Evolutionary conservation across 2,888 invertebrate species (phyloP), one percentile per base, ranked within the genome.

Genomic region (Thalpophila matura): DNA sequence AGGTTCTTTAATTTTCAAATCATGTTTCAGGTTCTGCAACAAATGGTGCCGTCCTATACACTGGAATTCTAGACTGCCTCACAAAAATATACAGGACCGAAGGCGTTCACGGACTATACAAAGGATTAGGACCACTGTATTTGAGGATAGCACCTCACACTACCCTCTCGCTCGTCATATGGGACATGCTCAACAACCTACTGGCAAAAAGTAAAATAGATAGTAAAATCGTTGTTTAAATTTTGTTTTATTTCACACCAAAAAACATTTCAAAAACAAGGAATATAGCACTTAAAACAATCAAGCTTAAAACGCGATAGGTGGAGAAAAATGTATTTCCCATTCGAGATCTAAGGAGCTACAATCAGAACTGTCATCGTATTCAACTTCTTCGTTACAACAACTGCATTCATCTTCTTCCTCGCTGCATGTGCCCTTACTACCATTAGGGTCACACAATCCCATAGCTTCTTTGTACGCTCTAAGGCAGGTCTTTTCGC

Each of bases 101-200:
- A 95, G 98, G 98, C 0, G 53, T 97, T 1, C 95, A 95, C 80
- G 97, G 97, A 0, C 95, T 98, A 29, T 98, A 98, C 87, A 98
- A 98, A 90, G 98, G 97, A 4, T 95, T 97, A 79, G 96, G 96
- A 7, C 97, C 98, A 0, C 96, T 97, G 2, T 97, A 97, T 90
- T 91, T 97, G 70, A 95, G 98, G 72, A 95, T 97, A 80, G 97
- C 97, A 3, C 98, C 98, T 0, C 98, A 98, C 83, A 97, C 97
- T 0, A 96, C 98, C 9, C 88, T 98, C 0, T 97, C 97, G 63
- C 93, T 98, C 50, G 96, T 97, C 55, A 97, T 98, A 86, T 98
- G 98, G 97, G 97, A 97, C 76, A 86, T 91, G 87, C 75, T 95
- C 3, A 94, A 94, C 65, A 86, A 89, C 74, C 63, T 92, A 72